Evolutionary conservation across 2,113 vertebrate species (phyloP).

Genomic region (Pogonocichla stellata): DNA sequence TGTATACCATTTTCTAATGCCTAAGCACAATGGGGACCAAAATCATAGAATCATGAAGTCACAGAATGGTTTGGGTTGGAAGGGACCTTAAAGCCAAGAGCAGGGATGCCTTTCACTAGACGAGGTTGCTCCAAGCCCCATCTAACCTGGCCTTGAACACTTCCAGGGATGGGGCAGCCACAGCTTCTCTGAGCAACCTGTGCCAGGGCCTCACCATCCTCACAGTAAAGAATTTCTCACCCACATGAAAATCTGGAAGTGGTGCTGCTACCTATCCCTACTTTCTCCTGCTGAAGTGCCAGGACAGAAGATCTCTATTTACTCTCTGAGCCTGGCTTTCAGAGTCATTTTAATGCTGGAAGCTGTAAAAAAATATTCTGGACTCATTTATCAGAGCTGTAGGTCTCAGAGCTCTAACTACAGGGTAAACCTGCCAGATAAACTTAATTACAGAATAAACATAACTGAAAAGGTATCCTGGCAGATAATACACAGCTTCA

Average conservation of each 20-base stretch:
- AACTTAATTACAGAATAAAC: neutral
- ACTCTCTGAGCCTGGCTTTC: neutral
- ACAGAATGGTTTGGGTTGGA: neutral
- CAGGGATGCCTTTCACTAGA: neutral
- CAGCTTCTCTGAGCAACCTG: neutral
- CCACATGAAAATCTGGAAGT: neutral
- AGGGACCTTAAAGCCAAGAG: neutral
- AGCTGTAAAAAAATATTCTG: neutral
- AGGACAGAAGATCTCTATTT: neutral
- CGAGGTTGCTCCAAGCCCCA: neutral
- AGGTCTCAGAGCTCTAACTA: neutral
- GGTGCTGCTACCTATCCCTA: neutral
- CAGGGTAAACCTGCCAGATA: neutral
- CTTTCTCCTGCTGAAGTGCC: neutral
- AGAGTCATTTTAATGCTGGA: neutral
- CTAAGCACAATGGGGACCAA: neutral
- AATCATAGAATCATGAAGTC: rapidly evolving
- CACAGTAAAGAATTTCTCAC: neutral
- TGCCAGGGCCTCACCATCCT: neutral
- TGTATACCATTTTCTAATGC: neutral
- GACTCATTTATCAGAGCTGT: neutral
- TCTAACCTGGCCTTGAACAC: neutral
- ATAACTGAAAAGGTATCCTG: neutral
- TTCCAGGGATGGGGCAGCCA: neutral
- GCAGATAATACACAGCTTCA: neutral